Conservation (phyloP, 2,888 invertebrate genomes). For the Pilophorus perplexus region DNA sequence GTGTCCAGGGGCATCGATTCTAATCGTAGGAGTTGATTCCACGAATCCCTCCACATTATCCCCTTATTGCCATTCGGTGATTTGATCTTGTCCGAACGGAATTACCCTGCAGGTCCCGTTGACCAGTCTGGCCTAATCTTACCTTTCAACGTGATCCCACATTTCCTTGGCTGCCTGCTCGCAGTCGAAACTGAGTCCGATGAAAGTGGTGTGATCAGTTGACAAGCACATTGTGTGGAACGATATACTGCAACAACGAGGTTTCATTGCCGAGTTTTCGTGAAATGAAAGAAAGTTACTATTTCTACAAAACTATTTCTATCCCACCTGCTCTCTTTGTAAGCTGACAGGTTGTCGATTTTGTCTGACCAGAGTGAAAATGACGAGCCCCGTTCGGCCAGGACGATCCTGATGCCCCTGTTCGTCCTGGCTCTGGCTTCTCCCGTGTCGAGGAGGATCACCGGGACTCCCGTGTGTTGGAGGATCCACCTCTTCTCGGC, state of each 20-base stretch:
- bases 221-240: conserved; percentile 82
- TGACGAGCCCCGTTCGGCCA: conserved; percentile 76
- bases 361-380: conserved; percentile 79
- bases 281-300: not conserved
- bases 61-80: no score
- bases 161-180: conserved; percentile 69
- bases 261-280: not conserved
- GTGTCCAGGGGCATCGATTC: no score
- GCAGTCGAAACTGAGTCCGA: conserved; percentile 78
- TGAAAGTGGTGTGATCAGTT: conserved; percentile 70
- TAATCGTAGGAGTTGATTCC: no score
- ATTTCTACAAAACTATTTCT: not conserved
- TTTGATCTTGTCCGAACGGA: no score
- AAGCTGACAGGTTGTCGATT: conserved; percentile 74
- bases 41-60: no score
- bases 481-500: conserved; percentile 64
- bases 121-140: no score
- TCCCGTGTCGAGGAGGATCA: conserved; percentile 72
- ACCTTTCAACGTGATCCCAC: conserved; percentile 64
- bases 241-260: conserved; percentile 57
- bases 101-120: no score
- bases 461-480: conserved; percentile 74
- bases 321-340: conserved; percentile 55
- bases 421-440: conserved; percentile 67
- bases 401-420: conserved; percentile 66